Conservation (phyloP, 2,888 invertebrate genomes). For the Melieria crassipennis region DNA sequence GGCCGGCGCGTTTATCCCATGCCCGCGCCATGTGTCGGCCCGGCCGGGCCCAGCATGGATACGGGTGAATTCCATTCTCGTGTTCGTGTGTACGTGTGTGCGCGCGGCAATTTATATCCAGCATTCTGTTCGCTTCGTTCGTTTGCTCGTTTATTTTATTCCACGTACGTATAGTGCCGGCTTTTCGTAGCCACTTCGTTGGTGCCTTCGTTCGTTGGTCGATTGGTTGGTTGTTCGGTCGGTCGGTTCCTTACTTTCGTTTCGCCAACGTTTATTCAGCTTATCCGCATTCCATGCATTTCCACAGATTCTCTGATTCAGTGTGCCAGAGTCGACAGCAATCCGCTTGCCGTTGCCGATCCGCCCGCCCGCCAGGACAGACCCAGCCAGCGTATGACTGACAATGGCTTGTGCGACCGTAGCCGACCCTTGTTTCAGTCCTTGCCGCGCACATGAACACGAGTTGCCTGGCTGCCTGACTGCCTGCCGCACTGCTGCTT, state of each 20-base stretch:
- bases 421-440: slow-evolving; percentile 12
- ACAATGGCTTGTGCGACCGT: not conserved
- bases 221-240: slow-evolving; percentile 4
- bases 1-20: not conserved
- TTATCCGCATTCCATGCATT: slow-evolving; percentile 34
- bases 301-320: slow-evolving; percentile 1
- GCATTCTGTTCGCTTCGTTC: slow-evolving; percentile 14
- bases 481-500: not conserved
- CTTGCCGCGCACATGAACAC: not conserved
- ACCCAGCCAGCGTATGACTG: not conserved
- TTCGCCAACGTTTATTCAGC: slow-evolving; percentile 18
- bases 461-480: slow-evolving; percentile 1
- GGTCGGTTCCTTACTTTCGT: slow-evolving; percentile 13
- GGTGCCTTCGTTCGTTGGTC: slow-evolving; percentile 20
- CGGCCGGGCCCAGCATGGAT: not conserved
- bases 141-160: slow-evolving; percentile 20
- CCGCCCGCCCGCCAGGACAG: not conserved
- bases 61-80: not conserved
- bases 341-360: no score
- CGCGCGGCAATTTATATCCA: not conserved
- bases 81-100: not conserved
- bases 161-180: slow-evolving; percentile 1
- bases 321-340: not conserved
- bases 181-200: slow-evolving; percentile 19
- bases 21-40: slow-evolving; percentile 32